Conservation (phyloP, 2,888 invertebrate species). For the Latrodectus elegans region DNA sequence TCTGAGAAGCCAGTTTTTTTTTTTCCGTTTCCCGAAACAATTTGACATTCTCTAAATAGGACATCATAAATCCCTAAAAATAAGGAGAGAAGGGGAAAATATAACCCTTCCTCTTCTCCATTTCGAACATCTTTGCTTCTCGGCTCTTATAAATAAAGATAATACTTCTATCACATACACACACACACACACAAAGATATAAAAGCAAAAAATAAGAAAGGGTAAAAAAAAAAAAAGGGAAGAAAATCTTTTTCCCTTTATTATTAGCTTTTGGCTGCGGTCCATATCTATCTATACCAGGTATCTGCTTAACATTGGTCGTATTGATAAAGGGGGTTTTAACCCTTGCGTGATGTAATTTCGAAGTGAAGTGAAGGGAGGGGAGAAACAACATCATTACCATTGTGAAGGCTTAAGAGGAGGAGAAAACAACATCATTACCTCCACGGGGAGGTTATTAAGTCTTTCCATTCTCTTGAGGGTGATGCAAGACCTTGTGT, state of each 20-base stretch:
- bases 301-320: constrained; percentile 3
- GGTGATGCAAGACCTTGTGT: constrained; percentile 4
- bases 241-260: not conserved
- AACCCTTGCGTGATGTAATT: constrained; percentile 63
- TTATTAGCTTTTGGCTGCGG: not conserved
- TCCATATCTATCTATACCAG: not conserved
- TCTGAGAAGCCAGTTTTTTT: too few relatives aligned
- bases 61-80: too few relatives aligned
- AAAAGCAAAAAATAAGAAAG: not conserved
- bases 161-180: not conserved
- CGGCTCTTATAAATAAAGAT: constrained; percentile 1
- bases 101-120: not conserved
- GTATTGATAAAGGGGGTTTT: constrained; percentile 16
- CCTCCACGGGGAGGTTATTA: not conserved
- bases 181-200: too few relatives aligned
- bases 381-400: constrained; percentile 60
- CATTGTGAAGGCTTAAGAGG: constrained; percentile 16
- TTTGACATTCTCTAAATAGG: too few relatives aligned
- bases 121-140: not conserved
- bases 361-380: not conserved
- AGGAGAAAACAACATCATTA: constrained; percentile 35
- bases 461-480: not conserved
- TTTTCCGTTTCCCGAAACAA: too few relatives aligned
- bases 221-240: not conserved
- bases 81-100: too few relatives aligned